Evolutionary conservation across 2,797 vertebrate genomes (phyloP), one percentile per base, ranked within the genome.

Genomic region (Sylvia borin): DNA sequence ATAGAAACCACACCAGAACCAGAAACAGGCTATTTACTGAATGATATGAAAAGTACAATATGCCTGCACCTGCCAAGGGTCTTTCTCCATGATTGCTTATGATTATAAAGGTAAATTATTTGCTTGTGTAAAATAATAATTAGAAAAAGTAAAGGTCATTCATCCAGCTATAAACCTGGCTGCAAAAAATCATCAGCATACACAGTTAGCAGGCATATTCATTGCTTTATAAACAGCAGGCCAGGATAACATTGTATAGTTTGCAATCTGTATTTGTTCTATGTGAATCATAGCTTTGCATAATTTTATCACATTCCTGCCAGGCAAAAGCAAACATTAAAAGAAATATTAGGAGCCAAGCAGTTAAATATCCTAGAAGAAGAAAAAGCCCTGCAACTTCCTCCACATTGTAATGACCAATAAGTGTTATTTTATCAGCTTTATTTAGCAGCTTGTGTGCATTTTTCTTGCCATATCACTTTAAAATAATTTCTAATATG

Each of bases 211-310:
- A 92, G 92, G 85, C 71, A 81, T 94, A 94, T 95, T 95, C 93
- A 93, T 93, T 92, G 85, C 93, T 96, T 96, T 94, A 93, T 90
- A 95, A 96, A 96, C 82, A 96, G 92, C 87, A 91, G 89, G 68
- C 80, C 25, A 10, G 93, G 88, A 96, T 95, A 97, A 89, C 93
- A 93, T 95, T 96, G 96, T 88, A 95, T 80, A 94, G 93, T 97
- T 96, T 95, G 94, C 96, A 95, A 96, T 97, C 92, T 96, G 84
- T 95, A 91, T 97, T 97, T 96, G 93, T 94, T 97, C 95, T 95
- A 92, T 51, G 81, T 88, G 95, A 96, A 95, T 95, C 94, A 96
- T 88, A 96, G 95, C 95, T 95, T 95, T 97, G 94, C 96, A 97
- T 96, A 97, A 96, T 96, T 97, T 96, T 94, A 93, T 92, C 95